Conservation (phyloP, 2,888 invertebrate species). For the Acleris literana region DNA sequence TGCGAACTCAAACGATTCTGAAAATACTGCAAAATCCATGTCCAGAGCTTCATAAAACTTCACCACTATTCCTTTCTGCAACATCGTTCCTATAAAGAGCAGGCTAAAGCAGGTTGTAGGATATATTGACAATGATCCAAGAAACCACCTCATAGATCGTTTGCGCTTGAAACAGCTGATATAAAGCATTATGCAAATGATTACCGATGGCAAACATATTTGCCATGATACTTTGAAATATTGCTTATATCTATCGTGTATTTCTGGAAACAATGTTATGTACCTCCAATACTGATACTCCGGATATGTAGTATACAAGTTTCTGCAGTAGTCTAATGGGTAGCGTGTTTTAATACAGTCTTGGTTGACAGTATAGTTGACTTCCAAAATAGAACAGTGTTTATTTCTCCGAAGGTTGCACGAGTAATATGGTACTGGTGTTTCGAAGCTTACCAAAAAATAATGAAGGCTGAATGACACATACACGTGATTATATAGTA, state of each 20-base stretch:
- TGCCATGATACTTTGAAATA: conserved; percentile 60
- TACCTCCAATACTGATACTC: conserved; percentile 69
- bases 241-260: conserved; percentile 3
- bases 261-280: conserved; percentile 44
- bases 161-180: conserved; percentile 59
- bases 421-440: conserved; percentile 61
- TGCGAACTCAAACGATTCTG: conserved; percentile 45
- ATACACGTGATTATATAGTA: conserved; percentile 56
- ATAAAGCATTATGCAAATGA: conserved; percentile 51
- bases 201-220: conserved; percentile 60
- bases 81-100: conserved; percentile 64
- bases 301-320: conserved; percentile 59
- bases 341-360: conserved; percentile 56
- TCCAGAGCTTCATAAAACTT: conserved; percentile 62
- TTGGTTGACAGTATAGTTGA: conserved; percentile 64
- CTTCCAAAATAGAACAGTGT: conserved; percentile 55
- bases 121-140: conserved; percentile 49
- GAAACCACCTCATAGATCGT: conserved; percentile 52
- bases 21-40: conserved; percentile 53
- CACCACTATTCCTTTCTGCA: conserved; percentile 66
- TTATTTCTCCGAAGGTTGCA: conserved; percentile 62
- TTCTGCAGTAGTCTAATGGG: conserved; percentile 50
- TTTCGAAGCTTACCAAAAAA: conserved; percentile 69
- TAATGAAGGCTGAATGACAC: conserved; percentile 66
- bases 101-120: conserved; percentile 54